Evolutionary conservation across 2,113 vertebrate genomes (phyloP), one percentile per base, ranked within the genome.

Genomic region (Abramis brama): DNA sequence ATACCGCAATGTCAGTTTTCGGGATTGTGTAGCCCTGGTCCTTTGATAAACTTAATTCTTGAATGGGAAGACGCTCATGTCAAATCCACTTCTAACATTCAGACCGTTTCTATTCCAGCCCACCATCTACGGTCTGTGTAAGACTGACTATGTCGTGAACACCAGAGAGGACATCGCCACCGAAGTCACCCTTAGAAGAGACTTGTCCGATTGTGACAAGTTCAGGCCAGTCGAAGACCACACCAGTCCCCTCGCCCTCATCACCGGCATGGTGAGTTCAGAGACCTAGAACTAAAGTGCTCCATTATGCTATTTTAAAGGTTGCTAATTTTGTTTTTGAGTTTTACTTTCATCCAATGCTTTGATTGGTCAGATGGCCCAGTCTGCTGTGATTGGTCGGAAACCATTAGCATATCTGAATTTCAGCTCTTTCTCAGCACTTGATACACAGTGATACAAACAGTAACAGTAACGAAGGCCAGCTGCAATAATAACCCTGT

Each of bases 61-160:
- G 25, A 27, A 66, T 17, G 5, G 30, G 3, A 64, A 9, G 50
- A 33, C 12, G 3, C 6, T 52, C 73, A 47, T 21, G 43, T 5
- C 73, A 8, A 25, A 75, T 50, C 13, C 11, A 75, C 45, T 12
- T 75, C n/a, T 50, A 11, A 68, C n/a, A 13, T 66, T 66, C 10
- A 45, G 10, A 13, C 21, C 6, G 8, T 33, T 74, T 85, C 11
- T 4, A 9, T 55, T 74, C 66, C 77, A 99, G 98, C 96, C 97
- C 71, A 97, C 97, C 0, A 94, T 97, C 47, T 96, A 98, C 0
- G 98, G 98, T 83, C 95, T 95, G 85, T 99, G 98, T 88, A 91
- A 93, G 85, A 98, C 96, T 68, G 88, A 92, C 15, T 88, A 96
- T 60, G 93, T 85, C 0, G 89, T 97, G 79, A 94, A 96, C 15